These are phyloP conservation scores for Crotalus tigris DNA, from an alignment of 2,113 vertebrate species.

Conservation along the genomic window DNA sequence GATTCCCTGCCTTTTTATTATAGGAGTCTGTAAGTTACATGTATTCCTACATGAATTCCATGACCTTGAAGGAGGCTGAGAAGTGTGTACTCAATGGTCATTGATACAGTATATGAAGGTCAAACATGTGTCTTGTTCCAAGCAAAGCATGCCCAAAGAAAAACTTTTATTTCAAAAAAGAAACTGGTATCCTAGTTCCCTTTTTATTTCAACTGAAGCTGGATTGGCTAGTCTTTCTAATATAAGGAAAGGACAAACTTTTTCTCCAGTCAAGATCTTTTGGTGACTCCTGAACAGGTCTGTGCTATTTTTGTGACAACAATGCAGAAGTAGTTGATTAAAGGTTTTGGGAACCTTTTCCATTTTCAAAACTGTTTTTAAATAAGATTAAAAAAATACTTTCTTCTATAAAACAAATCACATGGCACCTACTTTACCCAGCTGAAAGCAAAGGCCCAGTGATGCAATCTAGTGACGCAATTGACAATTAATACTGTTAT, in stretches of 20 bases:
- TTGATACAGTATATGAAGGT: neutral
- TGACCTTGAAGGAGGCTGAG: neutral
- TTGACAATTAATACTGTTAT: neutral
- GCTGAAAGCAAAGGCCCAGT: neutral
- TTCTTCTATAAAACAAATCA: neutral
- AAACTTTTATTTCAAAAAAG: neutral
- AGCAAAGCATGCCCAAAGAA: neutral
- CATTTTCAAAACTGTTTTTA: neutral
- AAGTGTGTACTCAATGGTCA: neutral
- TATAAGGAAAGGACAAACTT: neutral
- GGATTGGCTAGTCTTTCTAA: neutral
- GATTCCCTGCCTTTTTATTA: neutral
- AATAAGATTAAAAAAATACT: neutral
- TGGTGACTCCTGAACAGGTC: neutral
- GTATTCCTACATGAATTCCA: neutral
- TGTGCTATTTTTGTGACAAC: neutral
- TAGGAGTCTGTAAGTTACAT: neutral
- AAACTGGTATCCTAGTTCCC: neutral
- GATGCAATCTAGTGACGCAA: neutral
- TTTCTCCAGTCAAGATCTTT: neutral
- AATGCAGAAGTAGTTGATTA: neutral
- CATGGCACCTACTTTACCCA: neutral
- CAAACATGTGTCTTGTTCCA: neutral
- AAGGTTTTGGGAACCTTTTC: neutral
- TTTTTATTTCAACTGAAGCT: neutral